Percentiles rank a stretch among this genome's conserved stretches.
These are phyloP conservation scores for Synergus umbraculus DNA, from an alignment of 2,888 invertebrate species.

Conservation along the genomic window DNA sequence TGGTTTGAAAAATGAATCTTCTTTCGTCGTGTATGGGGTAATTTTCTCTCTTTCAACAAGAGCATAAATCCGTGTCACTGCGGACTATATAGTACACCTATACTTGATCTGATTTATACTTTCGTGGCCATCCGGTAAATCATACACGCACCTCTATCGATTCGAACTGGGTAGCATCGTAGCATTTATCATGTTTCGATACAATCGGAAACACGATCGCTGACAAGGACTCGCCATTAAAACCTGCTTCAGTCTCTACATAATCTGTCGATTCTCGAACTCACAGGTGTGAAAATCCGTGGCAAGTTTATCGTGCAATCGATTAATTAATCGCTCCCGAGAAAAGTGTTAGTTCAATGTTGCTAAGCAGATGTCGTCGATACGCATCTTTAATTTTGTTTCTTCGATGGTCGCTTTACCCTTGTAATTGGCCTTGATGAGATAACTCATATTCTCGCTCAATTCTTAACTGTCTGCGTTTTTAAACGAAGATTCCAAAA, in stretches of 20 bases:
- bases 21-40: slow-evolving; percentile 12
- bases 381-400: slow-evolving; percentile 72
- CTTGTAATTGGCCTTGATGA: slow-evolving; percentile 66
- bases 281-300: slow-evolving; percentile 57
- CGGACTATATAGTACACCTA: neutral
- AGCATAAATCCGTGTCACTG: slow-evolving; percentile 31
- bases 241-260: slow-evolving; percentile 47
- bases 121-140: slow-evolving; percentile 56
- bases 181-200: slow-evolving; percentile 53
- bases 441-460: slow-evolving; percentile 58
- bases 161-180: slow-evolving; percentile 43
- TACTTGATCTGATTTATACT: slow-evolving; percentile 61
- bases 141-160: slow-evolving; percentile 58
- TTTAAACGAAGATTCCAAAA: slow-evolving; percentile 56
- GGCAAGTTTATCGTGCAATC: slow-evolving; percentile 58
- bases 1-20: slow-evolving; percentile 7
- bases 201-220: slow-evolving; percentile 58
- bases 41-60: slow-evolving; percentile 36
- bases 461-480: slow-evolving; percentile 61
- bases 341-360: slow-evolving; percentile 71
- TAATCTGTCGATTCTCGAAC: slow-evolving; percentile 50
- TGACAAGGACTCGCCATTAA: slow-evolving; percentile 55
- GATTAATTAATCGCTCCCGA: slow-evolving; percentile 63
- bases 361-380: slow-evolving; percentile 68
- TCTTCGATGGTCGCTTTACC: slow-evolving; percentile 45